A percentile compares a stretch with the other conserved stretches of the same genome.
phyloP scores from a whole-genome alignment of 2,113 vertebrate species.

The Rhipidura dahli region DNA sequence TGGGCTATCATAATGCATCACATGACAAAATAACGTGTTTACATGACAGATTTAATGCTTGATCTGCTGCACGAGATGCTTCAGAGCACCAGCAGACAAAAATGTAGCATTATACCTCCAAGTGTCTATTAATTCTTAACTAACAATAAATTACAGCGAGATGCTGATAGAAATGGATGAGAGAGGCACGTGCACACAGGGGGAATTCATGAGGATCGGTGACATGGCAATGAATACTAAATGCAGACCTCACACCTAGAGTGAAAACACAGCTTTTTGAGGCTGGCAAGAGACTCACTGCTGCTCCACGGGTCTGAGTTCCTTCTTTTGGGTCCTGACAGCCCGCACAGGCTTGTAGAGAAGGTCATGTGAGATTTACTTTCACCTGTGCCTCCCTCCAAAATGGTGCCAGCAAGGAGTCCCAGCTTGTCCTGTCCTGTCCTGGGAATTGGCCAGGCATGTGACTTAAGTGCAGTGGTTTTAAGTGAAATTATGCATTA shows the following conservation, averaged over 20 bases:
- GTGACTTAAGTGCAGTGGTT: too few species aligned
- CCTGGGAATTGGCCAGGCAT: background rate
- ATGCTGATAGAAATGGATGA: constrained; percentile 44
- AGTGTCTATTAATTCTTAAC: constrained; percentile 57
- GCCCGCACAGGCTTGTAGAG: fast-evolving
- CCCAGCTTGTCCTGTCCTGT: background rate
- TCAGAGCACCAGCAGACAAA: constrained; percentile 34
- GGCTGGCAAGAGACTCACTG: background rate
- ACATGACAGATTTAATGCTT: constrained; percentile 58
- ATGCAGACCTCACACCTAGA: background rate
- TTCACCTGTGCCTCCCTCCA: background rate
- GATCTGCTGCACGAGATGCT: constrained; percentile 42
- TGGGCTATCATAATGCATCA: constrained; percentile 37
- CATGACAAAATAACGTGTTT: constrained; percentile 60
- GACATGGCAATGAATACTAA: constrained; percentile 20
- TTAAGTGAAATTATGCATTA: too few species aligned
- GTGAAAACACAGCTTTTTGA: background rate
- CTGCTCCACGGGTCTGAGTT: background rate
- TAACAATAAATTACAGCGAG: constrained; percentile 61
- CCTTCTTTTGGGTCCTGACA: background rate
- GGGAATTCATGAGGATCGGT: constrained; percentile 39
- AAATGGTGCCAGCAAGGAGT: background rate
- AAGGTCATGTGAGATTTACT: background rate
- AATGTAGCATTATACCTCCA: constrained; percentile 55
- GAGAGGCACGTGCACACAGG: background rate